A percentile compares a stretch with the other conserved stretches of the same genome.
Conservation (phyloP, 1,140 invertebrate species). For the Heliconius melpomene region DNA sequence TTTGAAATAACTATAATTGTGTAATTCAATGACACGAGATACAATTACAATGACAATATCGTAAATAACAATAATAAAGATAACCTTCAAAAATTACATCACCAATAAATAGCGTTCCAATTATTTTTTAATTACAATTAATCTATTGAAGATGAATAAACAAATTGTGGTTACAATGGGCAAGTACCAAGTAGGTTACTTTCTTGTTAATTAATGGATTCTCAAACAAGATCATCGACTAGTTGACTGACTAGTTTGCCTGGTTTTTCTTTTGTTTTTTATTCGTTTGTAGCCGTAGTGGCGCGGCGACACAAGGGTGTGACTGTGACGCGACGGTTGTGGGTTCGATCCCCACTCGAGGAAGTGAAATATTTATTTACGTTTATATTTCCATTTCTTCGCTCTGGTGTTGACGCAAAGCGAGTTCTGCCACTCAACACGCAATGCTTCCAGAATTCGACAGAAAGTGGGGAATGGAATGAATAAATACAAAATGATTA, state of each 20-base stretch:
- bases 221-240: neutral
- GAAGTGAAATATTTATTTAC: too few species aligned
- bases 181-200: neutral
- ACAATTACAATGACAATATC: neutral
- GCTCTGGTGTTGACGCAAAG: too few species aligned
- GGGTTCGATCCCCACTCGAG: too few species aligned
- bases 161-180: slow-evolving; percentile 16
- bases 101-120: neutral
- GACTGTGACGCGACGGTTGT: too few species aligned
- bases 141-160: neutral
- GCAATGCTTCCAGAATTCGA: too few species aligned
- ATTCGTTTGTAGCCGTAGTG: neutral
- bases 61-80: neutral
- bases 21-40: neutral
- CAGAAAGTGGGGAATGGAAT: too few species aligned
- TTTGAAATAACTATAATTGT: neutral
- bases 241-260: neutral
- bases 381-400: too few species aligned
- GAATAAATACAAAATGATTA: neutral
- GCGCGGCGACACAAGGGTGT: too few species aligned
- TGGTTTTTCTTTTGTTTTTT: neutral
- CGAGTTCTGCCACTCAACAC: too few species aligned
- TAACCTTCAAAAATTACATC: neutral
- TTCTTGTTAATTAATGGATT: slow-evolving; percentile 14
- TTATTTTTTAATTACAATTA: slow-evolving; percentile 8